Evolutionary conservation across 2,888 invertebrate genomes (phyloP).

Genomic region (Arge pagana): DNA sequence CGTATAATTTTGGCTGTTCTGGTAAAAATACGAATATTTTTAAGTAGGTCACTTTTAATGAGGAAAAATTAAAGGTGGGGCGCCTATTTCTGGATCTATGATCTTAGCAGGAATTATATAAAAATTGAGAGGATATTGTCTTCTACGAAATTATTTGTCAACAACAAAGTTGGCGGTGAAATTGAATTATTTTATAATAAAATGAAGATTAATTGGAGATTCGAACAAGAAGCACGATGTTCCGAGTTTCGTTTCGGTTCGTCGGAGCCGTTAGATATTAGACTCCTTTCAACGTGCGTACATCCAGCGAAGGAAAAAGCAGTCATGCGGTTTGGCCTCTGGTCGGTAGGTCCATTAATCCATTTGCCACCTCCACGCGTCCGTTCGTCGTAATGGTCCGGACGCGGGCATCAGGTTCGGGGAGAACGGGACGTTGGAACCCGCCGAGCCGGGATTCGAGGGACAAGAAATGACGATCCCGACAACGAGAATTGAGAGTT

Average conservation of each 20-base stretch:
- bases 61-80: too few species aligned
- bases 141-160: too few species aligned
- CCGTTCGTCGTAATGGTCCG: constrained; percentile 15
- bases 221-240: constrained; percentile 12
- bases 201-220: too few species aligned
- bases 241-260: constrained; percentile 8
- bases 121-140: too few species aligned
- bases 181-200: too few species aligned
- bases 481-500: constrained; percentile 4
- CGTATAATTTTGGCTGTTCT: too few species aligned
- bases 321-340: constrained; percentile 16
- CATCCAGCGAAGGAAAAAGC: constrained; percentile 19
- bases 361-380: constrained; percentile 20
- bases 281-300: constrained; percentile 15
- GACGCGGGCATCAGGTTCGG: constrained; percentile 1
- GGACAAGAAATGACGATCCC: constrained; percentile 7
- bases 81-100: too few species aligned
- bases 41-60: too few species aligned
- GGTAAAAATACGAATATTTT: too few species aligned
- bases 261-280: constrained; percentile 11
- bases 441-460: not conserved
- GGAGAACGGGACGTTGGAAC: constrained; percentile 2
- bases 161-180: too few species aligned
- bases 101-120: too few species aligned
- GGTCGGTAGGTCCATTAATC: constrained; percentile 20